Percentiles rank a stretch among this genome's conserved stretches.
phyloP scores from a whole-genome alignment of 2,113 vertebrate species.

The Kryptolebias marmoratus region DNA sequence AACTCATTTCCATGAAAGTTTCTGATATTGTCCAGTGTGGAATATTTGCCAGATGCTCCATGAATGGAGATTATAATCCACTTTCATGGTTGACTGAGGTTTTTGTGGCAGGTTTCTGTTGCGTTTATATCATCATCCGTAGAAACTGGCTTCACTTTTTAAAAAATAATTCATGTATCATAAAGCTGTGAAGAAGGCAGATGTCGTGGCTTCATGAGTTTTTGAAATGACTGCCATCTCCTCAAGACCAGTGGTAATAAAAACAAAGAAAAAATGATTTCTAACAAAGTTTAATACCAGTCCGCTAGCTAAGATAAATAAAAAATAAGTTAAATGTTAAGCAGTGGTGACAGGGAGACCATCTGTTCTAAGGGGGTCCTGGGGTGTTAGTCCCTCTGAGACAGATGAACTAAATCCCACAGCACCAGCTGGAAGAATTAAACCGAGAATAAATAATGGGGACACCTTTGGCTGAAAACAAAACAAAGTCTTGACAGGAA shows the following conservation, averaged over 20 bases:
- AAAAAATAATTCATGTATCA: constrained; percentile 39
- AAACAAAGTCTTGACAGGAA: constrained; percentile 54
- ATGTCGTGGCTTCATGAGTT: no score
- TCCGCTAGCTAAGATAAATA: constrained; percentile 54
- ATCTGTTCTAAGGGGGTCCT: constrained; percentile 68
- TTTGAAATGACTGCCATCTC: no score
- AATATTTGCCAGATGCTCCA: constrained; percentile 62
- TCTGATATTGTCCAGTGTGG: constrained; percentile 31
- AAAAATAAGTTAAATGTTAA: constrained; percentile 40
- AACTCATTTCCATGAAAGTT: constrained; percentile 26
- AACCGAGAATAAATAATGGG: constrained; percentile 68
- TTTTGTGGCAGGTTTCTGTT: constrained; percentile 54
- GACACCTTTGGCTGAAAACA: constrained; percentile 52
- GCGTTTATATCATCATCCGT: constrained; percentile 34
- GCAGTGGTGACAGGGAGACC: constrained; percentile 47
- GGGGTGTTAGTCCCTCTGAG: constrained; percentile 49
- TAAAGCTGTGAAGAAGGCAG: constrained; percentile 14
- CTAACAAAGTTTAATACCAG: no score
- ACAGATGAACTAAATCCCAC: constrained; percentile 77
- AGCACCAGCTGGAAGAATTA: constrained; percentile 77
- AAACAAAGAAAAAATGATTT: no score
- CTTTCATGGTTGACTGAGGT: constrained; percentile 58
- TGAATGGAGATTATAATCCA: constrained; percentile 70
- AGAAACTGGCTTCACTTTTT: constrained; percentile 37
- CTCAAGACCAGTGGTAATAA: no score